Conservation (phyloP, 2,888 invertebrate species). For the Parascotia fuliginaria region DNA sequence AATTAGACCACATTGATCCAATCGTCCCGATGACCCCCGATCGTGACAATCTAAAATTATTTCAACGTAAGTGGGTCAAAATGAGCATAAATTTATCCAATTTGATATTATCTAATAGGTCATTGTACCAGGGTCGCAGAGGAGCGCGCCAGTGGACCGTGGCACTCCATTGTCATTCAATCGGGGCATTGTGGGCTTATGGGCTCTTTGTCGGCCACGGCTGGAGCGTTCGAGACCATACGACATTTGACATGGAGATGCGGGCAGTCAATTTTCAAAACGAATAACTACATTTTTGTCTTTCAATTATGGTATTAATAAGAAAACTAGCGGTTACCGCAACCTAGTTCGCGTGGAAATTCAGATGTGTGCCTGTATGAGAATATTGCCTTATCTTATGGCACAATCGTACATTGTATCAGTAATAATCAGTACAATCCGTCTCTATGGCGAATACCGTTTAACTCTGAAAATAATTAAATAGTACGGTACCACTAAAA, state of each 20-base stretch:
- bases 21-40: slow-evolving; percentile 51
- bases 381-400: too few relatives aligned
- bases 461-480: too few relatives aligned
- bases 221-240: slow-evolving; percentile 54
- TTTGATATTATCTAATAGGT: slow-evolving; percentile 49
- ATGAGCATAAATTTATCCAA: slow-evolving; percentile 63
- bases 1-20: slow-evolving; percentile 21
- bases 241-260: slow-evolving; percentile 65
- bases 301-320: too few relatives aligned
- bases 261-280: slow-evolving; percentile 45
- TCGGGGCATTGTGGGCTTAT: slow-evolving; percentile 73
- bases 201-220: slow-evolving; percentile 63
- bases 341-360: too few relatives aligned
- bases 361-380: too few relatives aligned
- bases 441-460: too few relatives aligned
- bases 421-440: too few relatives aligned
- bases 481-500: too few relatives aligned
- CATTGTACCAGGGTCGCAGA: slow-evolving; percentile 57
- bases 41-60: slow-evolving; percentile 67
- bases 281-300: slow-evolving; percentile 29
- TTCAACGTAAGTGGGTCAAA: slow-evolving; percentile 62
- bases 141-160: slow-evolving; percentile 67
- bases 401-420: too few relatives aligned
- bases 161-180: slow-evolving; percentile 77
- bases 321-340: too few relatives aligned